Evolutionary conservation across 2,888 invertebrate genomes (phyloP).

Genomic region (Choristoneura rosaceana): DNA sequence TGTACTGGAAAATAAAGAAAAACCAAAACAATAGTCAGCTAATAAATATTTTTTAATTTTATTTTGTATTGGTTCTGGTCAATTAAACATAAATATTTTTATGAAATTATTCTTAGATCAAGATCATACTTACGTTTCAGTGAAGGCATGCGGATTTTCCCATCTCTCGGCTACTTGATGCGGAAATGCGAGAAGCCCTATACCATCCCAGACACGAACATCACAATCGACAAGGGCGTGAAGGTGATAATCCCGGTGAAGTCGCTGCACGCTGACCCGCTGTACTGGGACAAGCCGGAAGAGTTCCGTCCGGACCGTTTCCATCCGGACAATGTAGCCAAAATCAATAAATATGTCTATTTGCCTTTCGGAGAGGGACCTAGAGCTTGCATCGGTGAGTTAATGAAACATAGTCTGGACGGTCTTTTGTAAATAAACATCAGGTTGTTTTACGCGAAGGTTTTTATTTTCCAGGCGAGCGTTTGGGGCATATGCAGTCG

Average conservation of each 20-base stretch:
- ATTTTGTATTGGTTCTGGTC: too few relatives aligned
- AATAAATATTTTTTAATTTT: too few relatives aligned
- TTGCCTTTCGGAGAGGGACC: constrained; percentile 34
- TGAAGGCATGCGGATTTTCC: constrained; percentile 48
- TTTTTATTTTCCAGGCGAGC: constrained; percentile 37
- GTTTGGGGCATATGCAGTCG: constrained; percentile 42
- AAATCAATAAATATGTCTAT: constrained; percentile 22
- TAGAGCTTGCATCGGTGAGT: constrained; percentile 33
- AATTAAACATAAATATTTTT: too few relatives aligned
- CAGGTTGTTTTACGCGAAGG: too few relatives aligned
- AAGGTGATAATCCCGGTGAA: constrained; percentile 57
- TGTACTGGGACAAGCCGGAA: constrained; percentile 63
- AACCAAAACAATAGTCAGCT: too few relatives aligned
- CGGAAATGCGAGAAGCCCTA: constrained; percentile 46
- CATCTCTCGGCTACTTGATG: constrained; percentile 46
- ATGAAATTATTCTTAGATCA: too few relatives aligned
- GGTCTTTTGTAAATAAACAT: too few relatives aligned
- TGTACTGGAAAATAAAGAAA: too few relatives aligned
- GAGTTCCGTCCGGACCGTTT: constrained; percentile 67
- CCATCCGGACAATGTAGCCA: constrained; percentile 43
- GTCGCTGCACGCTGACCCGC: constrained; percentile 65
- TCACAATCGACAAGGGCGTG: constrained; percentile 56
- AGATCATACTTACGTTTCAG: constrained; percentile 14
- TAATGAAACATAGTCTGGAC: background rate
- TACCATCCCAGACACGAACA: constrained; percentile 44